These are phyloP conservation scores for Actenoides lindsayi DNA, from an alignment of 2,113 vertebrate species.

Conservation along the genomic window DNA sequence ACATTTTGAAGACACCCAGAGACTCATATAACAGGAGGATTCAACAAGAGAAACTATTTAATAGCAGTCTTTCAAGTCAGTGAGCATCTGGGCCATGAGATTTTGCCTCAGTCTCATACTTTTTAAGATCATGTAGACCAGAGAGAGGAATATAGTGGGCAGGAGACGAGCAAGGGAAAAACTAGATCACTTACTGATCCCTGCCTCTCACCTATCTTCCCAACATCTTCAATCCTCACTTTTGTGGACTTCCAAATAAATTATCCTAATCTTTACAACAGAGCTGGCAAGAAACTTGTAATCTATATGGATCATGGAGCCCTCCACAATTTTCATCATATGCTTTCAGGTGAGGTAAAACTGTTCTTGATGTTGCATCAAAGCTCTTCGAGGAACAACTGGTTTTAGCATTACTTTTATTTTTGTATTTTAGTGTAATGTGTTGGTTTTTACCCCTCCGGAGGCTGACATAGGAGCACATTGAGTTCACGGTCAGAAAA, in stretches of 20 bases:
- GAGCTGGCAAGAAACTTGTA: neutral
- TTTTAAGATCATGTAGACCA: neutral
- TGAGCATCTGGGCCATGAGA: neutral
- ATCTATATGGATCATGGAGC: neutral
- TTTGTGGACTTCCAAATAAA: neutral
- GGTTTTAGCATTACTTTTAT: neutral
- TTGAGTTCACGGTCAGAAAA: neutral
- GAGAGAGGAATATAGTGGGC: neutral
- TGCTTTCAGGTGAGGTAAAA: neutral
- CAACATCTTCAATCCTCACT: neutral
- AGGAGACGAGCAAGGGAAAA: neutral
- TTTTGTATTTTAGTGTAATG: neutral
- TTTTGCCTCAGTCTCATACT: neutral
- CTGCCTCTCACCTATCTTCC: neutral
- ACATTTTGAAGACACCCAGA: neutral
- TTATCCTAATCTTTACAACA: neutral
- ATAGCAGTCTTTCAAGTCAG: neutral
- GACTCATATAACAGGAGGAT: conserved; percentile 21
- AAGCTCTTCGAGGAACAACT: neutral
- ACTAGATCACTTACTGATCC: neutral
- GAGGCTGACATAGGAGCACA: neutral
- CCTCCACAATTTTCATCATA: neutral
- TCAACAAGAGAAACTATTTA: conserved; percentile 48
- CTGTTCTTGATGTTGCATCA: neutral
- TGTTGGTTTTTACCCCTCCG: neutral